Percentiles rank a stretch among this genome's conserved stretches.
Evolutionary conservation across 92 coral and sea anemone genomes (phyloP).

Genomic region (Zoanthus gigantus): DNA sequence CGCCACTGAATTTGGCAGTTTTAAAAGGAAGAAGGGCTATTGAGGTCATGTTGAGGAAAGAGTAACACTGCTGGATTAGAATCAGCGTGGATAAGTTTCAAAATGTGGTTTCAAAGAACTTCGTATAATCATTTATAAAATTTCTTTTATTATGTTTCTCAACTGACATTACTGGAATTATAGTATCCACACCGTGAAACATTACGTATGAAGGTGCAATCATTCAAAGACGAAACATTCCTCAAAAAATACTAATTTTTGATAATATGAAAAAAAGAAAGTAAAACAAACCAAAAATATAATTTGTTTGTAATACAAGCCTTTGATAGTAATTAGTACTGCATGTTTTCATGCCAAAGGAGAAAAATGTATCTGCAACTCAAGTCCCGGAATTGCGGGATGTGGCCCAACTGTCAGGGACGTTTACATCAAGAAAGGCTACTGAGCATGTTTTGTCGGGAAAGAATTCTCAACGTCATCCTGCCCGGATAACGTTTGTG

Average conservation of each 20-base stretch:
- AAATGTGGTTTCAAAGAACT: no score
- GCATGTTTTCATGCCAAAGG: slow-evolving; percentile 61
- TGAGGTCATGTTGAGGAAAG: neutral
- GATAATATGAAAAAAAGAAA: slow-evolving; percentile 31
- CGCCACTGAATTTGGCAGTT: slow-evolving; percentile 30
- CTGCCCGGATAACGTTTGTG: slow-evolving; percentile 81
- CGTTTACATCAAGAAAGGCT: slow-evolving; percentile 75
- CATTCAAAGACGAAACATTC: no score
- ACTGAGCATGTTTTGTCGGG: slow-evolving; percentile 88
- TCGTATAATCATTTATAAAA: no score
- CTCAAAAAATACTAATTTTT: slow-evolving; percentile 24
- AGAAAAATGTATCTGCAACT: slow-evolving; percentile 63
- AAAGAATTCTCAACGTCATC: slow-evolving; percentile 60
- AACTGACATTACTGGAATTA: no score
- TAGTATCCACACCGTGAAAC: no score
- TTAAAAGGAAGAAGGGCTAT: neutral
- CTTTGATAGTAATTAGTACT: slow-evolving; percentile 54
- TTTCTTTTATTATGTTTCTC: no score
- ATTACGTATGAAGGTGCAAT: no score
- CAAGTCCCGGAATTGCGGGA: slow-evolving; percentile 61
- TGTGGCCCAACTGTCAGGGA: slow-evolving; percentile 58
- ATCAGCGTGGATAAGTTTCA: slow-evolving; percentile 5
- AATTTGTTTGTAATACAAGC: slow-evolving; percentile 27
- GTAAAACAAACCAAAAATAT: neutral
- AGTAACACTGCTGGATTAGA: slow-evolving; percentile 10